A percentile compares a stretch with the other conserved stretches of the same genome.
phyloP scores from a whole-genome alignment of 2,797 vertebrate genomes.

The Syncerus caffer region DNA sequence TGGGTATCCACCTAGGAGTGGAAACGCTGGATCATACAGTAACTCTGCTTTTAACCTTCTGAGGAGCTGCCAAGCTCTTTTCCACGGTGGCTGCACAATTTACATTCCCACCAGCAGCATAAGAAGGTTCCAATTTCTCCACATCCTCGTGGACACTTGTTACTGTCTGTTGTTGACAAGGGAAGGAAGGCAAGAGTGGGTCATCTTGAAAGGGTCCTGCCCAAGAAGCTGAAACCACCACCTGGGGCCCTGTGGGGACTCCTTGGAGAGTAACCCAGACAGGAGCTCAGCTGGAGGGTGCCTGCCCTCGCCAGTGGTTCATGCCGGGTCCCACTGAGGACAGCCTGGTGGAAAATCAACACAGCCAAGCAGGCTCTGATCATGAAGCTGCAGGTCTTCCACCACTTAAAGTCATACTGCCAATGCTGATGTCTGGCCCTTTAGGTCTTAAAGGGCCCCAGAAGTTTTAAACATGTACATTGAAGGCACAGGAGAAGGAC shows the following conservation, averaged over 20 bases:
- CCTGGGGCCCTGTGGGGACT: no score
- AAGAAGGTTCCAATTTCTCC: neutral
- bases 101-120: no score
- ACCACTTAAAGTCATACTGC: fast-evolving
- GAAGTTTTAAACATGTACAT: neutral
- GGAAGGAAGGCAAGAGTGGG: neutral
- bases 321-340: neutral
- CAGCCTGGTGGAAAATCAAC: neutral
- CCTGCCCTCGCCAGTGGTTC: fast-evolving
- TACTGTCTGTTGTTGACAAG: neutral
- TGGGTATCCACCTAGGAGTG: neutral
- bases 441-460: neutral
- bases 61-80: neutral
- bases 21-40: fast-evolving
- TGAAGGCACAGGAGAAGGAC: neutral
- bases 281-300: neutral
- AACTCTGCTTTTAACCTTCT: neutral
- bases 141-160: neutral
- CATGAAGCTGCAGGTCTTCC: neutral
- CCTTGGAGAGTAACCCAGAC: neutral
- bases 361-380: no score
- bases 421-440: neutral
- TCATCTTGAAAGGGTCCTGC: neutral
- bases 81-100: neutral
- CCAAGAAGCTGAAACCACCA: neutral